Conservation (phyloP, 2,113 vertebrate genomes). For the Callorhinus ursinus region DNA sequence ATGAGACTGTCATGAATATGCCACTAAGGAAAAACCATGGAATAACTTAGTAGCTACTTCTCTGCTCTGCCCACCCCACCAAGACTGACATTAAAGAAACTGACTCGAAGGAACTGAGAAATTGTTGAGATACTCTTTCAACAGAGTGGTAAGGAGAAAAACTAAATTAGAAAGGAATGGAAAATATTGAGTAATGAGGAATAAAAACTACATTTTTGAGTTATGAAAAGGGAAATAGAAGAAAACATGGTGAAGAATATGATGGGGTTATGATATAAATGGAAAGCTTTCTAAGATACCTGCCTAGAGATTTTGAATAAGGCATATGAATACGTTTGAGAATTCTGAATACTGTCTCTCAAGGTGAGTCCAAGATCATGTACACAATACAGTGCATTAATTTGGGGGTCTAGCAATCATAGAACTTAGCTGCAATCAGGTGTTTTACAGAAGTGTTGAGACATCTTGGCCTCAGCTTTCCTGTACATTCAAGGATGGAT, state of each 20-base stretch:
- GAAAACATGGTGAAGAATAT: background rate
- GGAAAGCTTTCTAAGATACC: background rate
- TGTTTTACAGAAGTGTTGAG: background rate
- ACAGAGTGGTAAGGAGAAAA: background rate
- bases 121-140: background rate
- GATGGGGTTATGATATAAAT: background rate
- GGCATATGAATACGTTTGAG: background rate
- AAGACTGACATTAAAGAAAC: background rate
- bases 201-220: background rate
- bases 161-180: background rate
- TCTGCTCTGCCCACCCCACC: background rate
- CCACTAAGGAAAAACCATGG: background rate
- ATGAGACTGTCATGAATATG: background rate
- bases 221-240: background rate
- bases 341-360: background rate
- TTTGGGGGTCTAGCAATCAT: background rate
- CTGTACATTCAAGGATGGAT: background rate
- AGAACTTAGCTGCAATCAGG: background rate
- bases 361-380: background rate
- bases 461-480: background rate
- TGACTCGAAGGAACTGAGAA: background rate
- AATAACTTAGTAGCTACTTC: background rate
- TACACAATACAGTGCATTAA: background rate
- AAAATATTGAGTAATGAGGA: background rate
- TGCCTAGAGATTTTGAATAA: background rate